These are phyloP conservation scores for Monomorium pharaonis DNA, from an alignment of 1,140 invertebrate species.

Conservation along the genomic window DNA sequence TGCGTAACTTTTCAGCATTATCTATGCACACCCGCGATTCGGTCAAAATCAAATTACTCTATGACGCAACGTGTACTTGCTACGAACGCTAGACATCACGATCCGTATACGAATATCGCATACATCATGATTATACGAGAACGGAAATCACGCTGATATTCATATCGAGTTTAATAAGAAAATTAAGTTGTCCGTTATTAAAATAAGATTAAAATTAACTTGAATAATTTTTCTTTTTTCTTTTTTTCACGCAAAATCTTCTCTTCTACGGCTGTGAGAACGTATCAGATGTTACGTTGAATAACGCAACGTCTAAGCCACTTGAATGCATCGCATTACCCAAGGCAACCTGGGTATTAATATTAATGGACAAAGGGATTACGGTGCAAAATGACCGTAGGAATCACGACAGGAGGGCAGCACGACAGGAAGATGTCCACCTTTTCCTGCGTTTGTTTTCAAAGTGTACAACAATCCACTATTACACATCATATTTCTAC, in stretches of 20 bases:
- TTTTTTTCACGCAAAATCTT: too few relatives aligned
- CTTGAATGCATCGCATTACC: not conserved
- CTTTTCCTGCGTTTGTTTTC: constrained; percentile 62
- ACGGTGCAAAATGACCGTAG: constrained; percentile 50
- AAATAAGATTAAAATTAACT: not conserved
- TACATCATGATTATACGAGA: not conserved
- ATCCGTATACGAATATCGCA: not conserved
- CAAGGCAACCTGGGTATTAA: constrained; percentile 20
- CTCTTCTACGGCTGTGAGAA: not conserved
- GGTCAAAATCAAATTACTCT: constrained; percentile 55
- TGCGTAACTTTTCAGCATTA: constrained; percentile 69
- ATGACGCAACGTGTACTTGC: not conserved
- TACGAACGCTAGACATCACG: not conserved
- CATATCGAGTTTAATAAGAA: not conserved
- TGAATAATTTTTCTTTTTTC: not conserved
- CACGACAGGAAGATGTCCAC: constrained; percentile 40
- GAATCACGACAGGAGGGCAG: constrained; percentile 27
- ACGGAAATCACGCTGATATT: not conserved
- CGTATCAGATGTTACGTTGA: not conserved
- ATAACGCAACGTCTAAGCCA: not conserved
- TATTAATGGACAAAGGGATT: constrained; percentile 59
- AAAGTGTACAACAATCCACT: not conserved
- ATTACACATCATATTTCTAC: not conserved
- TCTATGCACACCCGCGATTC: constrained; percentile 64
- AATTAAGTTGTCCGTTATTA: not conserved